These are phyloP conservation scores for Chironex yamaguchii DNA, from an alignment of 30 jellyfish, hydroid and myxozoan species.

Conservation along the genomic window DNA sequence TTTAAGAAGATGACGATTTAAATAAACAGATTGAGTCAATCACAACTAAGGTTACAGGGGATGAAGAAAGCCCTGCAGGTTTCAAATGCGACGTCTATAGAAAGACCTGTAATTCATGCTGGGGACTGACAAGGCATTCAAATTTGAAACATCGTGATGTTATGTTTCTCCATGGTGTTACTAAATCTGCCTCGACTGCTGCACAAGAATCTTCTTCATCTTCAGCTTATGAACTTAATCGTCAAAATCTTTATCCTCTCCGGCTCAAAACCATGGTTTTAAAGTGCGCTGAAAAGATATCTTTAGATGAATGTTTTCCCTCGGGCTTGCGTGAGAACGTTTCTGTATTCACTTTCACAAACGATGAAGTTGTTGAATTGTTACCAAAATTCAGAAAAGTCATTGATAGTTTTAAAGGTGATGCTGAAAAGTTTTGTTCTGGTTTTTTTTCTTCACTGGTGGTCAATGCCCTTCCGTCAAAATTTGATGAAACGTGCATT, in stretches of 20 bases:
- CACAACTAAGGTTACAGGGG: background rate
- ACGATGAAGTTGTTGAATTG: constrained; percentile 4
- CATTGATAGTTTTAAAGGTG: constrained; percentile 14
- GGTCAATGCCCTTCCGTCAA: constrained; percentile 36
- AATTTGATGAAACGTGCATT: constrained; percentile 12
- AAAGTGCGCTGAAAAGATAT: constrained; percentile 4
- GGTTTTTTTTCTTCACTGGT: constrained; percentile 42
- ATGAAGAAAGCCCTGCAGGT: constrained; percentile 2
- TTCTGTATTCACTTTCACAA: constrained; percentile 5
- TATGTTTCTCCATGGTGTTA: constrained; percentile 12
- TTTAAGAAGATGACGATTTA: constrained; percentile 14
- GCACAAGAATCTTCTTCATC: constrained; percentile 2
- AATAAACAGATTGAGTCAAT: constrained; percentile 7
- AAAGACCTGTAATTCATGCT: constrained; percentile 54
- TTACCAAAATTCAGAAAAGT: constrained; percentile 34
- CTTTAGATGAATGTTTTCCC: constrained; percentile 1
- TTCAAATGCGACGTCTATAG: constrained; percentile 33
- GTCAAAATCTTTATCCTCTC: constrained; percentile 37
- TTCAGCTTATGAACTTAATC: constrained; percentile 41
- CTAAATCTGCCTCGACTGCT: constrained; percentile 8
- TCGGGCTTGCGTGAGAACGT: background rate
- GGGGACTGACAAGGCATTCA: constrained; percentile 46
- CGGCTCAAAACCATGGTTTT: constrained; percentile 17
- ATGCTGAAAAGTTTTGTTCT: constrained; percentile 35
- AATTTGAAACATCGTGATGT: constrained; percentile 22